Conservation (phyloP, 2,797 vertebrate genomes). For the Sebastes steindachneri region DNA sequence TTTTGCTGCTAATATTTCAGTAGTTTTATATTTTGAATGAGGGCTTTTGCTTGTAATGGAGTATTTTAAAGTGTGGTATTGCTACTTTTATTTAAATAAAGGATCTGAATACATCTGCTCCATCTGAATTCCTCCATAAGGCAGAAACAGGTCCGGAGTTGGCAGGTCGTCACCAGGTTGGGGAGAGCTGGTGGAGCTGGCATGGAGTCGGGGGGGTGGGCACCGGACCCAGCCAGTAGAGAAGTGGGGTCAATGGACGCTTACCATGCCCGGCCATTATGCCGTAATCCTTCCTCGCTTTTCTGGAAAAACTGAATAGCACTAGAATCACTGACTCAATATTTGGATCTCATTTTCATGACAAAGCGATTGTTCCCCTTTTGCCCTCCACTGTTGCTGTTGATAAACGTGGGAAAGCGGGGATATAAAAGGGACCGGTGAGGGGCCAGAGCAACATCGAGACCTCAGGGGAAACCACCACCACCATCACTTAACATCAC, state of each 20-base stretch:
- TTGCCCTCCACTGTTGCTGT: slow-evolving; percentile 58
- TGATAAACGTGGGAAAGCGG: slow-evolving; percentile 78
- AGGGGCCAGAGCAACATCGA: slow-evolving; percentile 56
- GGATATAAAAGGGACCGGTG: slow-evolving; percentile 87
- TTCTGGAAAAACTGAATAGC: slow-evolving; percentile 93
- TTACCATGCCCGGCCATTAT: slow-evolving; percentile 83
- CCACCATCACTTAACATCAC: slow-evolving; percentile 25
- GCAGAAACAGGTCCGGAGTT: slow-evolving; percentile 59
- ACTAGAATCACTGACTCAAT: slow-evolving; percentile 96
- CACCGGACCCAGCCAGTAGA: slow-evolving; percentile 52
- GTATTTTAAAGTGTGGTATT: neutral
- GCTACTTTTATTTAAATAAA: neutral
- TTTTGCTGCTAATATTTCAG: too few relatives aligned
- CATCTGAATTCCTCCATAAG: slow-evolving; percentile 58
- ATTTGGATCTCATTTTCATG: slow-evolving; percentile 97
- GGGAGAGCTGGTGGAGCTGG: slow-evolving; percentile 55
- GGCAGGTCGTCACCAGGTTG: slow-evolving; percentile 52
- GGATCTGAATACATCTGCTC: neutral
- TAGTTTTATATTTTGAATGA: neutral
- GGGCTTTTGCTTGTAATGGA: neutral
- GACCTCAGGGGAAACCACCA: slow-evolving; percentile 64
- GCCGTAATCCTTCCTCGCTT: slow-evolving; percentile 91
- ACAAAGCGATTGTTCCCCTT: slow-evolving; percentile 89
- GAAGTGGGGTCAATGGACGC: slow-evolving; percentile 67
- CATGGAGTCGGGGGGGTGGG: slow-evolving; percentile 40